Conservation (phyloP, 2,113 vertebrate species). For the Lanius ludovicianus region DNA sequence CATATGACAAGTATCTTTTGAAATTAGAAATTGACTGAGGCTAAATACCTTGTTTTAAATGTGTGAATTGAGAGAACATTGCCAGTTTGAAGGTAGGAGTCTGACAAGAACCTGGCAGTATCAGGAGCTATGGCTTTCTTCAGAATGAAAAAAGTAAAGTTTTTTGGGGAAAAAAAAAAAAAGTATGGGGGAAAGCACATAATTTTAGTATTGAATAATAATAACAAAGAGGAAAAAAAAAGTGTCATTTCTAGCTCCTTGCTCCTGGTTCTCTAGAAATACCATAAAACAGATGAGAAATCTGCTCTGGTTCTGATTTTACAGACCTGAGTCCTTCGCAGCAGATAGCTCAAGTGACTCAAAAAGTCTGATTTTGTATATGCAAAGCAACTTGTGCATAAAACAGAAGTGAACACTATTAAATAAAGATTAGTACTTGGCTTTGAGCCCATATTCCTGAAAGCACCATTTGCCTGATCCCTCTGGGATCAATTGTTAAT, state of each 20-base stretch:
- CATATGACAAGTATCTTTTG: not conserved
- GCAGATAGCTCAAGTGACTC: not conserved
- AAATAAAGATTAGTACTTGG: not conserved
- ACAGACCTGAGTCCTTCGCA: not conserved
- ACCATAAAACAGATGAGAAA: not conserved
- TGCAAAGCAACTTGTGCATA: not conserved
- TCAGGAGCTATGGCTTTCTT: not conserved
- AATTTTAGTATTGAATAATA: not conserved
- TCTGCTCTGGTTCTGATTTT: not conserved
- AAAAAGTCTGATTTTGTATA: not conserved
- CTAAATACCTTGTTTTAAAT: not conserved
- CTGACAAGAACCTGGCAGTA: not conserved
- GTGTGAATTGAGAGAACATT: not conserved
- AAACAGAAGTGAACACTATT: not conserved
- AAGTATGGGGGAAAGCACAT: rapidly evolving
- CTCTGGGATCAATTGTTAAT: not conserved
- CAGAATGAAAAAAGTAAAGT: not conserved
- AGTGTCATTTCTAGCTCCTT: not conserved
- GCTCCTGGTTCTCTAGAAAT: not conserved
- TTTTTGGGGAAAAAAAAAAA: too few species aligned
- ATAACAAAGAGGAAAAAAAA: not conserved
- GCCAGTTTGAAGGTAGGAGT: not conserved
- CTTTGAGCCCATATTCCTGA: not conserved
- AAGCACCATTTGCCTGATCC: not conserved
- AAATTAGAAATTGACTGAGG: not conserved